Conservation (phyloP, 2,113 vertebrate species). For the Peromyscus californicus region DNA sequence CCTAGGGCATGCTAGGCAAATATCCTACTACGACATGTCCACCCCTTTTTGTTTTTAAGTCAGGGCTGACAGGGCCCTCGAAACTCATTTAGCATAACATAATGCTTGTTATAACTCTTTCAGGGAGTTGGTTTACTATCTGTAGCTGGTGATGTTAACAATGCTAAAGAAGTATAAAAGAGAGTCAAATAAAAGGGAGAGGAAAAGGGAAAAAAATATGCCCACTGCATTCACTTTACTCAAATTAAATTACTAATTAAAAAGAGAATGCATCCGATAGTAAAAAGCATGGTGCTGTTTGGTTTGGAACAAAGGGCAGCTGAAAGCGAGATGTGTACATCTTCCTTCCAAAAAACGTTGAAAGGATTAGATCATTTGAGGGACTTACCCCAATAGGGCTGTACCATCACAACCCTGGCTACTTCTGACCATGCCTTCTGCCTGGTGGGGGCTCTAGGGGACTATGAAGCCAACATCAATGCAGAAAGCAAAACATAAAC, state of each 20-base stretch:
- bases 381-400: neutral
- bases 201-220: neutral
- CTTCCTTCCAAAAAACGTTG: conserved; percentile 49
- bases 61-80: neutral
- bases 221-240: neutral
- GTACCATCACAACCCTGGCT: neutral
- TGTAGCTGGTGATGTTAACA: neutral
- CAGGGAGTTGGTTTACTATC: neutral
- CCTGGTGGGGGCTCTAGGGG: neutral
- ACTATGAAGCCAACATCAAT: neutral
- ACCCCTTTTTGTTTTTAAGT: neutral
- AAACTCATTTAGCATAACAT: neutral
- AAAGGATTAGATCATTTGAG: neutral
- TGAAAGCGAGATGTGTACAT: neutral
- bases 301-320: conserved; percentile 56
- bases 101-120: neutral
- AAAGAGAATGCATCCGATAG: neutral
- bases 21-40: neutral
- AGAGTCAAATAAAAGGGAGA: neutral
- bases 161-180: neutral
- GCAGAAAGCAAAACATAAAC: conserved; percentile 43
- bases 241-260: conserved; percentile 35
- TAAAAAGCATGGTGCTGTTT: conserved; percentile 6
- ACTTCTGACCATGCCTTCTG: neutral
- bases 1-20: neutral